Conservation (phyloP, 2,888 invertebrate genomes). For the Noctua janthina region DNA sequence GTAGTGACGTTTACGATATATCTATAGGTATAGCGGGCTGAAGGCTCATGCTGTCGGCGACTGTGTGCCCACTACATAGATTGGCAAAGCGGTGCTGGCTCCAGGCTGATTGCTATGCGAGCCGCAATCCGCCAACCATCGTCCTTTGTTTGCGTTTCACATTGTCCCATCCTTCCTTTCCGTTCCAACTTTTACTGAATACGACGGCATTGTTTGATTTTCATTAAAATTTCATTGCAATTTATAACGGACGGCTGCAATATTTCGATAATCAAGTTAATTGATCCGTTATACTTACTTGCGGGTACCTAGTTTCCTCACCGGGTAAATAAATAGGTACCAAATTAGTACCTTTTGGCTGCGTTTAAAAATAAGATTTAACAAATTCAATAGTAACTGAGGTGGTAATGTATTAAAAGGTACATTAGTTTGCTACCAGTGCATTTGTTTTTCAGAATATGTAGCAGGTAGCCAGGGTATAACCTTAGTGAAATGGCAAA, state of each 20-base stretch:
- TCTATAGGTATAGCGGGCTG: slow-evolving; percentile 20
- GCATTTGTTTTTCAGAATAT: neutral
- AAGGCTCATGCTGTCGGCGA: slow-evolving; percentile 34
- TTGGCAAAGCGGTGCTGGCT: slow-evolving; percentile 70
- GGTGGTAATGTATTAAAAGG: neutral
- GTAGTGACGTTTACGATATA: slow-evolving; percentile 35
- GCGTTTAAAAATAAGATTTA: neutral
- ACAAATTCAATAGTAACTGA: neutral
- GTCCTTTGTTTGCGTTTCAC: slow-evolving; percentile 83
- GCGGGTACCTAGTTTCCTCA: slow-evolving; percentile 29
- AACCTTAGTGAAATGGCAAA: neutral
- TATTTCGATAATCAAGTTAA: slow-evolving; percentile 55
- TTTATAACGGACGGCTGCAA: slow-evolving; percentile 48
- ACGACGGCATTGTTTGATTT: slow-evolving; percentile 70
- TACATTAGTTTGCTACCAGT: neutral
- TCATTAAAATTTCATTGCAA: slow-evolving; percentile 63
- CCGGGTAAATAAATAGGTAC: slow-evolving; percentile 3
- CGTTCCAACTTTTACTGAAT: slow-evolving; percentile 81
- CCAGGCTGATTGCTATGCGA: slow-evolving; percentile 86
- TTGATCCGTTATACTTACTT: slow-evolving; percentile 32
- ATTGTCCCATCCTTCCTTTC: slow-evolving; percentile 84
- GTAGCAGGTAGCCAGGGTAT: neutral
- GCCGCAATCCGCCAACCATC: slow-evolving; percentile 75
- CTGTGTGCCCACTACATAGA: slow-evolving; percentile 63
- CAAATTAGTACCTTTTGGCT: neutral